phyloP scores from a whole-genome alignment of 2,888 invertebrate genomes.

The Azorinus chamasolen region DNA sequence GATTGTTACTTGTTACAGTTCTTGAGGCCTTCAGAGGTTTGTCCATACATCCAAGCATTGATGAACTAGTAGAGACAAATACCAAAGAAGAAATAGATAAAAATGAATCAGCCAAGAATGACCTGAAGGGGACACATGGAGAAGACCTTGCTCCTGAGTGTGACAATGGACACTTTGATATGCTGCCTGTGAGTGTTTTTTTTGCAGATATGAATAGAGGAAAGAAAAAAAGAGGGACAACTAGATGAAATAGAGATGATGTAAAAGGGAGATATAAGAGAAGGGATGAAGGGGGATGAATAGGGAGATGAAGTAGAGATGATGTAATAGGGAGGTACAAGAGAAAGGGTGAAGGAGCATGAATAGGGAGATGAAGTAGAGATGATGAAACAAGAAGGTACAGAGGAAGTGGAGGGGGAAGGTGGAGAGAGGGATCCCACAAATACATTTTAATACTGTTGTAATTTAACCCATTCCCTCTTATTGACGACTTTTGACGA shows the following conservation, averaged over 20 bases:
- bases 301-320: neutral
- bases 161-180: slow-evolving; percentile 79
- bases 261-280: too few species aligned
- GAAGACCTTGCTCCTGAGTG: slow-evolving; percentile 5
- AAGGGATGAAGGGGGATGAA: neutral
- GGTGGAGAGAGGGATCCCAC: neutral
- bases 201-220: neutral
- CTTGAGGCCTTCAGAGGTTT: too few species aligned
- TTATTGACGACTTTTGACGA: too few species aligned
- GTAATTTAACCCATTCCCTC: too few species aligned
- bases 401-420: slow-evolving; percentile 4
- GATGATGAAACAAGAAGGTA: neutral
- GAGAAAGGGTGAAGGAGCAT: neutral
- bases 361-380: neutral
- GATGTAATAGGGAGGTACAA: too few species aligned
- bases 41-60: too few species aligned
- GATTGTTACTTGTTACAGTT: too few species aligned
- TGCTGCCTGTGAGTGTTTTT: slow-evolving; percentile 78
- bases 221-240: neutral
- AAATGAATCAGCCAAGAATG: neutral
- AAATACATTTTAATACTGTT: too few species aligned
- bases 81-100: too few species aligned
- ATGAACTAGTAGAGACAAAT: too few species aligned
- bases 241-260: neutral
- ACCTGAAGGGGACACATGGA: neutral